These are phyloP conservation scores for Trissolcus brochymenae DNA, from an alignment of 2,888 invertebrate species.

Conservation along the genomic window DNA sequence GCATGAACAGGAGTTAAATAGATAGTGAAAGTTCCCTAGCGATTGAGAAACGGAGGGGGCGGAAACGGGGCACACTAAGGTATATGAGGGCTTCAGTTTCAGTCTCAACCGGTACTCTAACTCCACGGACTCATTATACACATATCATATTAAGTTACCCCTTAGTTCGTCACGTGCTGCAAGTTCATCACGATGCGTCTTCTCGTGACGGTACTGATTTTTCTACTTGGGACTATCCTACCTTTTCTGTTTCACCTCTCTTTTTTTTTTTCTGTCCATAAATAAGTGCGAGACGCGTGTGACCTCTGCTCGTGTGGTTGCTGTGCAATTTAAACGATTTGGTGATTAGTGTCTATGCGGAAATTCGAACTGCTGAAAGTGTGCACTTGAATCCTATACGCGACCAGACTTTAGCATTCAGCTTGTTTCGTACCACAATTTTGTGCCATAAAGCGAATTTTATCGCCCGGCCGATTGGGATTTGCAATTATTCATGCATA, in stretches of 20 bases:
- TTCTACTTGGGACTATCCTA: not conserved
- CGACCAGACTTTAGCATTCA: no score
- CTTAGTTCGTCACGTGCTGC: constrained; percentile 31
- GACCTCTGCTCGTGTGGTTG: no score
- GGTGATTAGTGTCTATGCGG: constrained; percentile 11
- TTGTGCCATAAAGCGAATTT: constrained; percentile 7
- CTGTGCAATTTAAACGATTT: constrained; percentile 7
- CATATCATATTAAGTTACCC: constrained; percentile 64
- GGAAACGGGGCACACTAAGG: constrained; percentile 69
- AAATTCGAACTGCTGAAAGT: constrained; percentile 17
- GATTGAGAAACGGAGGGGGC: constrained; percentile 57
- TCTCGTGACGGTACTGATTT: constrained; percentile 67
- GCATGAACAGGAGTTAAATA: constrained; percentile 67
- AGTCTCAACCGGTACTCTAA: constrained; percentile 73
- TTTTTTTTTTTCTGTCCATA: not conserved
- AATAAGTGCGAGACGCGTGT: not conserved
- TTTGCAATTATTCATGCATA: constrained; percentile 1
- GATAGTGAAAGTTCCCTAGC: constrained; percentile 74
- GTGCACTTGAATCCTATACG: not conserved
- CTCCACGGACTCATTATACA: constrained; percentile 73
- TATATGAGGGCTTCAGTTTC: constrained; percentile 76
- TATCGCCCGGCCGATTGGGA: not conserved
- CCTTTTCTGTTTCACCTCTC: not conserved
- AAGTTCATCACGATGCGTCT: constrained; percentile 66
- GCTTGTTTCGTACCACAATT: constrained; percentile 1